Percentiles rank a stretch among this genome's conserved stretches.
Conservation (phyloP, 1,140 invertebrate genomes). For the Archegozetes longisetosus region DNA sequence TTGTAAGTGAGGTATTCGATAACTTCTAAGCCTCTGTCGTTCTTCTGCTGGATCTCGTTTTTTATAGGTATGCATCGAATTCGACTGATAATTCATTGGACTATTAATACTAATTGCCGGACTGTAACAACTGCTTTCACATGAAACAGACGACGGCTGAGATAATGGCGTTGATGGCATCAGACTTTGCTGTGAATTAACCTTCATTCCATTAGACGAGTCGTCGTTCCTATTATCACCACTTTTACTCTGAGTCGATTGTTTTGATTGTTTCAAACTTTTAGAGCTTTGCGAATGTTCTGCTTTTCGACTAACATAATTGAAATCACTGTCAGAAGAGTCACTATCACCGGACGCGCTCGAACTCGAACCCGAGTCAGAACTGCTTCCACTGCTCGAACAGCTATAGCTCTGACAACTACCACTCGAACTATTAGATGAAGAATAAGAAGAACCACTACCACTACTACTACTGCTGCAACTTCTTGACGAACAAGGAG, state of each 20-base stretch:
- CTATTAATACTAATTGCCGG: constrained; percentile 10
- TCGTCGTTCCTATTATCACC: background rate
- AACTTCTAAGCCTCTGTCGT: constrained; percentile 14
- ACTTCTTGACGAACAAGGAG: constrained; percentile 4
- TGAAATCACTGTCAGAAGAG: background rate
- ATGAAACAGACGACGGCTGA: constrained; percentile 11
- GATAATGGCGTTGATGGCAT: constrained; percentile 1
- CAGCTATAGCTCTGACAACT: constrained; percentile 1
- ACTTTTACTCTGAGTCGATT: background rate
- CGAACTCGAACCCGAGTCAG: constrained; percentile 4
- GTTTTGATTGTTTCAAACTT: background rate
- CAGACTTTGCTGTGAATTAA: background rate
- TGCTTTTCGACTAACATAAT: background rate
- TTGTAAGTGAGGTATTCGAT: constrained; percentile 16
- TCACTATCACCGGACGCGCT: background rate
- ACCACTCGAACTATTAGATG: constrained; percentile 10
- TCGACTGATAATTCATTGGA: background rate
- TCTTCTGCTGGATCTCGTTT: constrained; percentile 15
- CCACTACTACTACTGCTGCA: constrained; percentile 4
- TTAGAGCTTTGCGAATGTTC: background rate
- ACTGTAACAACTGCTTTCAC: constrained; percentile 14
- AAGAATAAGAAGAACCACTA: constrained; percentile 2
- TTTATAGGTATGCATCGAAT: background rate
- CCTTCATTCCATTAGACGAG: background rate
- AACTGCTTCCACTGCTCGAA: constrained; percentile 1